Evolutionary conservation across 2,113 vertebrate species (phyloP).

Genomic region (Polyodon spathula): DNA sequence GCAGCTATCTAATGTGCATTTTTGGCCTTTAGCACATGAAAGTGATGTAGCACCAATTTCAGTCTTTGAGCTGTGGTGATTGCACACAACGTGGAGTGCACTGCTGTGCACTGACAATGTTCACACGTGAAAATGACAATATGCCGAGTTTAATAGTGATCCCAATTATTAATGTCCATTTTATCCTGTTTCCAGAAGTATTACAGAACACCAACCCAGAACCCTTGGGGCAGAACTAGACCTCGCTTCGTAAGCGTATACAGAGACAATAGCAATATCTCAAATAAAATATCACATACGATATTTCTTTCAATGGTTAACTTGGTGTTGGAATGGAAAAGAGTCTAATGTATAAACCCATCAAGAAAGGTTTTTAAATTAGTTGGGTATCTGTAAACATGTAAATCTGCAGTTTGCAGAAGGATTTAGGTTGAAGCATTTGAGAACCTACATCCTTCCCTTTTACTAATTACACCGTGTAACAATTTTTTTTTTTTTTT

Average conservation of each 20-base stretch:
- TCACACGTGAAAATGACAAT: constrained; percentile 30
- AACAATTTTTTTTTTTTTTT: too few relatives aligned
- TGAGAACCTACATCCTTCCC: too few relatives aligned
- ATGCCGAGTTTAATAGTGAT: constrained; percentile 31
- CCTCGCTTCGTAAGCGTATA: constrained; percentile 6
- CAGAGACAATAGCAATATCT: not conserved
- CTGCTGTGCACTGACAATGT: constrained; percentile 20
- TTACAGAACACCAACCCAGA: constrained; percentile 26
- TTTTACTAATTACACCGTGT: too few relatives aligned
- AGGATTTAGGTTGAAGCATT: too few relatives aligned
- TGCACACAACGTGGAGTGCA: constrained; percentile 14
- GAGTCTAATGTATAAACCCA: too few relatives aligned
- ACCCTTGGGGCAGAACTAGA: constrained; percentile 17
- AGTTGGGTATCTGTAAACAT: too few relatives aligned
- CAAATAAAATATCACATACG: too few relatives aligned
- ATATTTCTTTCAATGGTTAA: too few relatives aligned
- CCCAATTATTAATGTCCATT: constrained; percentile 12
- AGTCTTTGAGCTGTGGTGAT: constrained; percentile 29
- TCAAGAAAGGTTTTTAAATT: too few relatives aligned
- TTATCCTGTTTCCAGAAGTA: constrained; percentile 21
- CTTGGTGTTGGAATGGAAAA: too few relatives aligned
- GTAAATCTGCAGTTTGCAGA: too few relatives aligned
- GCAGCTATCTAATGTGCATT: constrained; percentile 24
- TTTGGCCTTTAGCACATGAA: constrained; percentile 19
- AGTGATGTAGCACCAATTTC: constrained; percentile 53